Evolutionary conservation across 2,888 invertebrate genomes (phyloP).

Genomic region (Pemphredon lugubris): DNA sequence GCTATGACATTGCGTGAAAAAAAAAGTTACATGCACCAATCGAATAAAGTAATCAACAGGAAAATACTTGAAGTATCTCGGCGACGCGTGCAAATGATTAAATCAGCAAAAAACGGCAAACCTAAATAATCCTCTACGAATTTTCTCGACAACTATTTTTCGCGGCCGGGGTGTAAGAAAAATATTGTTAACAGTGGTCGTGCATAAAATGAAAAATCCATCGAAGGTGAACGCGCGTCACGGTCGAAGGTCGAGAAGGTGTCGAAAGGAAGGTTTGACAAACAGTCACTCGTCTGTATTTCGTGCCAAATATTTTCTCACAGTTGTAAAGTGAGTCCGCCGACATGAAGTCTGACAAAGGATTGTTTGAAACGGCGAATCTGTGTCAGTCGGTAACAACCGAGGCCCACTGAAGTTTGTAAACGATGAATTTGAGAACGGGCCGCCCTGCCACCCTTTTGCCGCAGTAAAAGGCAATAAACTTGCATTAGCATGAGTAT

Average conservation of each 20-base stretch:
- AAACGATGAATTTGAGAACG: constrained; percentile 21
- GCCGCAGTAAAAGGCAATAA: constrained; percentile 21
- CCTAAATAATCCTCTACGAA: too few species aligned
- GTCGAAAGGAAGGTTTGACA: constrained; percentile 29
- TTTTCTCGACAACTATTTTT: too few species aligned
- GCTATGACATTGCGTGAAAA: too few species aligned
- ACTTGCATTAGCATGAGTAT: constrained; percentile 33
- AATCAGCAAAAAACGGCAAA: too few species aligned
- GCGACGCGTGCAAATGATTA: too few species aligned
- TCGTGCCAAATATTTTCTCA: not conserved
- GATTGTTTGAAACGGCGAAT: constrained; percentile 24
- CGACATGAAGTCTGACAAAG: not conserved
- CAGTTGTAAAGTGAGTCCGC: not conserved
- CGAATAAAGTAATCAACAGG: too few species aligned
- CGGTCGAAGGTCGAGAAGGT: constrained; percentile 20
- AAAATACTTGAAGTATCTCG: too few species aligned
- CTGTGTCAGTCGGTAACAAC: constrained; percentile 56
- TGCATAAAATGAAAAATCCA: too few species aligned
- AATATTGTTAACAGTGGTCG: too few species aligned
- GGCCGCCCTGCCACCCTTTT: not conserved
- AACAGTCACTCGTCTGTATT: constrained; percentile 32
- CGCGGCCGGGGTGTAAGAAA: too few species aligned
- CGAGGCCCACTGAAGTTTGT: not conserved
- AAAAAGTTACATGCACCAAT: too few species aligned
- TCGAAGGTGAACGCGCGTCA: not conserved